Evolutionary conservation across 2,888 invertebrate species (phyloP).

Genomic region (Pyrocoelia pectoralis): DNA sequence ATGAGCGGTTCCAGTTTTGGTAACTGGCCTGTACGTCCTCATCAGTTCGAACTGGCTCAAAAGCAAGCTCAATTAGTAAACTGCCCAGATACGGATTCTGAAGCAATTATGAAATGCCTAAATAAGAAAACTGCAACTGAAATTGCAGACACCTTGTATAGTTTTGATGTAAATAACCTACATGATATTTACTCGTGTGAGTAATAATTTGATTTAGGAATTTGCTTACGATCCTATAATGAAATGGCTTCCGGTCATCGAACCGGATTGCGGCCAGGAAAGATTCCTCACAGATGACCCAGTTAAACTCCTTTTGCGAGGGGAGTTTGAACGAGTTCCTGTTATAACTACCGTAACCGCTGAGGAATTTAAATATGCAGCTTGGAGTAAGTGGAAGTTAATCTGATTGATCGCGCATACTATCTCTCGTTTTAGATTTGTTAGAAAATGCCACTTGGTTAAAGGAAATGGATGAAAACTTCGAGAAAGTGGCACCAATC

Average conservation of each 20-base stretch:
- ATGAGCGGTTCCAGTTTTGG: constrained; percentile 71
- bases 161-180: constrained; percentile 58
- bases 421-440: not conserved
- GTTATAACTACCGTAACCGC: constrained; percentile 71
- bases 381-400: constrained; percentile 63
- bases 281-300: constrained; percentile 72
- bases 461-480: constrained; percentile 67
- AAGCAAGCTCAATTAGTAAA: constrained; percentile 68
- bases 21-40: constrained; percentile 62
- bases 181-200: not conserved
- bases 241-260: constrained; percentile 71
- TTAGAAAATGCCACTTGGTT: constrained; percentile 56
- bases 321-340: constrained; percentile 69
- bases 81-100: constrained; percentile 65
- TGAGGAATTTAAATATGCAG: constrained; percentile 71
- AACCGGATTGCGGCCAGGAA: constrained; percentile 72
- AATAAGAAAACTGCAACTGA: constrained; percentile 63
- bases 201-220: constrained; percentile 57
- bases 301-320: constrained; percentile 63
- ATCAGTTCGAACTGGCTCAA: constrained; percentile 67
- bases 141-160: constrained; percentile 60
- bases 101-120: constrained; percentile 68
- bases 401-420: not conserved
- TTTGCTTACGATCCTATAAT: constrained; percentile 64
- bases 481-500: constrained; percentile 70